Percentiles rank a stretch among this genome's conserved stretches.
These are phyloP conservation scores for Peribatodes rhomboidaria DNA, from an alignment of 2,888 invertebrate species.

Conservation along the genomic window DNA sequence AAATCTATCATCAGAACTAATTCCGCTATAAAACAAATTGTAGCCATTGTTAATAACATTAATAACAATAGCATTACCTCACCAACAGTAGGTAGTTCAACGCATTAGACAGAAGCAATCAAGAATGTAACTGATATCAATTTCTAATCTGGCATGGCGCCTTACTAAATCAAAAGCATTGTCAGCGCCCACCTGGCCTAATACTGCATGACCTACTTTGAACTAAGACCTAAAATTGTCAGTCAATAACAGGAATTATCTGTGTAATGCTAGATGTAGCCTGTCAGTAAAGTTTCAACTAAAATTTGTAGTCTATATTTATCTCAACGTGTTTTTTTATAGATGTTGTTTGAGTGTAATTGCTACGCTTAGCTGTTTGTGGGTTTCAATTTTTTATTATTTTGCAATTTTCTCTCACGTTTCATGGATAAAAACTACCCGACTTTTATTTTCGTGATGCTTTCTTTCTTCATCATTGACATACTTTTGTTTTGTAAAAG, in stretches of 20 bases:
- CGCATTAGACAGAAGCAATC: slow-evolving; percentile 27
- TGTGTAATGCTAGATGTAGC: slow-evolving; percentile 1
- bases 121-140: slow-evolving; percentile 19
- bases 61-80: too few relatives aligned
- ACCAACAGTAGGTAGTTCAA: slow-evolving; percentile 18
- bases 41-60: background rate
- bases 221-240: slow-evolving; percentile 17
- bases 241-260: slow-evolving; percentile 6
- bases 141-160: slow-evolving; percentile 33
- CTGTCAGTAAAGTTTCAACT: background rate
- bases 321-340: too few relatives aligned
- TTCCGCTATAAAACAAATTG: background rate
- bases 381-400: too few relatives aligned
- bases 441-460: too few relatives aligned
- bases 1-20: background rate
- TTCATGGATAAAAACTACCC: too few relatives aligned
- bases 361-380: too few relatives aligned
- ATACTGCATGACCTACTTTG: slow-evolving; percentile 37
- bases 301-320: background rate
- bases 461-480: too few relatives aligned
- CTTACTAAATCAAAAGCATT: slow-evolving; percentile 39
- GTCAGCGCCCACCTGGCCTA: slow-evolving; percentile 42
- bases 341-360: too few relatives aligned
- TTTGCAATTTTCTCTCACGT: too few relatives aligned
- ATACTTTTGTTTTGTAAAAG: too few relatives aligned